Conservation (phyloP, 1,140 invertebrate genomes). For the Yoshiicerus persimilis region DNA sequence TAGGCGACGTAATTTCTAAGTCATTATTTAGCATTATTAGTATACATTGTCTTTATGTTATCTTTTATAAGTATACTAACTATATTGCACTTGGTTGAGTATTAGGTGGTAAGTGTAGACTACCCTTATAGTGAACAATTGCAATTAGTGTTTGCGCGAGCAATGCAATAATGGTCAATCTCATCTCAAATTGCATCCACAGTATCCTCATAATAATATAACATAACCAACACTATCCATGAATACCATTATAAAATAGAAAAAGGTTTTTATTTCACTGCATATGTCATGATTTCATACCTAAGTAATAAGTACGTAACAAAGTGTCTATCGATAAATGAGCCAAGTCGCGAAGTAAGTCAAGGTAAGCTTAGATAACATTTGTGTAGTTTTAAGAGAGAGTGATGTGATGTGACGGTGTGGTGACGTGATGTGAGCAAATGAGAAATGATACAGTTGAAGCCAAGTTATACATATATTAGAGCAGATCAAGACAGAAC, state of each 20-base stretch:
- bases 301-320: neutral
- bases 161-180: neutral
- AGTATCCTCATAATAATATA: neutral
- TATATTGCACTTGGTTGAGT: too few species aligned
- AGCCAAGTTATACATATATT: neutral
- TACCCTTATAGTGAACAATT: too few species aligned
- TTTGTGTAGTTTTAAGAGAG: neutral
- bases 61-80: too few species aligned
- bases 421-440: neutral
- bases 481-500: neutral
- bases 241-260: neutral
- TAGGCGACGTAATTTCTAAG: too few species aligned
- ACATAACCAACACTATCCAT: too few species aligned
- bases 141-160: neutral
- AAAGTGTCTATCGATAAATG: neutral
- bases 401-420: neutral
- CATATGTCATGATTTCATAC: neutral
- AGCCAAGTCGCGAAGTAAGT: neutral
- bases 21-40: too few species aligned
- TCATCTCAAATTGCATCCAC: neutral
- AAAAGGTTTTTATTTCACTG: neutral
- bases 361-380: neutral
- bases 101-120: too few species aligned
- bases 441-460: neutral
- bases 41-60: too few species aligned